These are phyloP conservation scores for Micromussa lordhowensis DNA, from an alignment of 92 coral and sea anemone species.

Conservation along the genomic window DNA sequence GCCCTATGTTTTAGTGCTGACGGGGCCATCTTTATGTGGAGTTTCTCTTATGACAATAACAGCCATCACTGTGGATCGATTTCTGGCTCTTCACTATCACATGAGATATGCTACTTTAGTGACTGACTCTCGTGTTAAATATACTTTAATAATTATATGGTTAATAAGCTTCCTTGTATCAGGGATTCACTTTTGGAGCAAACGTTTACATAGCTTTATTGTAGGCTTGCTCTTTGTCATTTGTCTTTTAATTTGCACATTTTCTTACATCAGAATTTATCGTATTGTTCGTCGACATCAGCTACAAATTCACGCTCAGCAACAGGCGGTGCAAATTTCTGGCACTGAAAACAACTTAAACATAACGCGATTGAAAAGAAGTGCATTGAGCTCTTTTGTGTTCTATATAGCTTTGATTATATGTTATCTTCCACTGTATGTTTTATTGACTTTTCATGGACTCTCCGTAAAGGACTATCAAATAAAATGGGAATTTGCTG, in stretches of 20 bases:
- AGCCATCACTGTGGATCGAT: constrained; percentile 22
- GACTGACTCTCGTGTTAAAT: constrained; percentile 12
- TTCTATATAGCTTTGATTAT: neutral
- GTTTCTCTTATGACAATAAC: no score
- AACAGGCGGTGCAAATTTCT: no score
- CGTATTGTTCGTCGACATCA: no score
- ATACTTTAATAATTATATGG: neutral
- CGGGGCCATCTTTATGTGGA: no score
- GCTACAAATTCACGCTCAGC: no score
- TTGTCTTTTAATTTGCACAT: no score
- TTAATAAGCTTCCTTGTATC: neutral
- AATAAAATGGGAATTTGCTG: neutral
- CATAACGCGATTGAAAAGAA: neutral
- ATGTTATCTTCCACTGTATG: neutral
- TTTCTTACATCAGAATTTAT: no score
- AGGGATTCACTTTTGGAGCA: no score
- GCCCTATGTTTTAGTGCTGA: no score
- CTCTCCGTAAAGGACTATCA: neutral
- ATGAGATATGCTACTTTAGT: constrained; percentile 33
- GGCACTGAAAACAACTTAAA: neutral
- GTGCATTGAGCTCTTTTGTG: neutral
- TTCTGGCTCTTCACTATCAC: constrained; percentile 23
- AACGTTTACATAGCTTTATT: no score
- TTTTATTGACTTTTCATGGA: neutral
- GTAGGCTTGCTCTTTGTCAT: no score